A percentile compares a stretch with the other conserved stretches of the same genome.
These are phyloP conservation scores for Lithobates sylvaticus DNA, from an alignment of 2,797 vertebrate genomes.

Conservation along the genomic window DNA sequence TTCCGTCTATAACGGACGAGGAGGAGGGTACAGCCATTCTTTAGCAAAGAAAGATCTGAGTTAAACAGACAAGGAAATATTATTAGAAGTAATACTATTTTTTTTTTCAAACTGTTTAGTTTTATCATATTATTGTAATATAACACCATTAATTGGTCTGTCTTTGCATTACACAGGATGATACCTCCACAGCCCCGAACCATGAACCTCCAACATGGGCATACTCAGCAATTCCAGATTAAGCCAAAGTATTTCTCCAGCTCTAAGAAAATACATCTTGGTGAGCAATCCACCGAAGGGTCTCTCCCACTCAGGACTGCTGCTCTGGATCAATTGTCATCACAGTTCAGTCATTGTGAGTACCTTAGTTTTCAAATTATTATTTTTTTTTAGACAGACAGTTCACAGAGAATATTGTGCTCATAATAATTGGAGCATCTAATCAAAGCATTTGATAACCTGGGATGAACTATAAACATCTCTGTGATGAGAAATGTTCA, in stretches of 20 bases:
- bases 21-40: too few relatives aligned
- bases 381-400: too few relatives aligned
- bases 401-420: too few relatives aligned
- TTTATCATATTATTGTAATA: not conserved
- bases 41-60: too few relatives aligned
- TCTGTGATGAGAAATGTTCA: too few relatives aligned
- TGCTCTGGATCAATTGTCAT: constrained; percentile 73
- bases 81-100: too few relatives aligned
- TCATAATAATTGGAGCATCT: not conserved
- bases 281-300: constrained; percentile 84
- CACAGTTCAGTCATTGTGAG: constrained; percentile 84
- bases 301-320: constrained; percentile 83
- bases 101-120: not conserved
- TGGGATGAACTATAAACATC: too few relatives aligned
- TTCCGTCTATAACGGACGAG: too few relatives aligned
- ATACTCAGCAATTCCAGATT: constrained; percentile 88
- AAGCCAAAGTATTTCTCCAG: constrained; percentile 90
- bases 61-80: too few relatives aligned
- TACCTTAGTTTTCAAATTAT: constrained; percentile 60
- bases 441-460: not conserved
- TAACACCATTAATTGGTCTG: not conserved
- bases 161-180: constrained; percentile 76
- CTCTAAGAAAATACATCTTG: constrained; percentile 80
- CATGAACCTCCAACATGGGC: constrained; percentile 83
- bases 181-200: constrained; percentile 80